These are phyloP conservation scores for Phenganax subtilis DNA, from an alignment of 92 coral and sea anemone genomes.

Conservation along the genomic window DNA sequence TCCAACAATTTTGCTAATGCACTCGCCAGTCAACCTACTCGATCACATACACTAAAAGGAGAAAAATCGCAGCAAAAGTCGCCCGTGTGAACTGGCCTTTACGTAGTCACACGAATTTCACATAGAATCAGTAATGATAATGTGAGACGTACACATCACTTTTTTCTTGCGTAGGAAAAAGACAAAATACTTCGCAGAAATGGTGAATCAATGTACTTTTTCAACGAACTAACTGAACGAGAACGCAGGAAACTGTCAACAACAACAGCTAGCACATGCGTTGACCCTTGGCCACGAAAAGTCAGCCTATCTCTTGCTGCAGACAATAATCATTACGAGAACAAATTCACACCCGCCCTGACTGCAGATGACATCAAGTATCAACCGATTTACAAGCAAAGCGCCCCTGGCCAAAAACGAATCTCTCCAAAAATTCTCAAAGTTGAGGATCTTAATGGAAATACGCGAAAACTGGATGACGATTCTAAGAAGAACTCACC, in stretches of 20 bases:
- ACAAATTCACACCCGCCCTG: not conserved
- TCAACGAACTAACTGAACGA: conserved; percentile 1
- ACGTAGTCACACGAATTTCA: too few species aligned
- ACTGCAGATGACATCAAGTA: not conserved
- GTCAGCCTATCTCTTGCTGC: not conserved
- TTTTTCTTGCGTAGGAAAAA: not conserved
- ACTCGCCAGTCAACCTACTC: too few species aligned
- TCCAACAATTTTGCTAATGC: too few species aligned
- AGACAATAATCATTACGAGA: not conserved
- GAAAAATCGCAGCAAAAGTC: too few species aligned
- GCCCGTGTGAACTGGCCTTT: too few species aligned
- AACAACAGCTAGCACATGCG: conserved; percentile 6
- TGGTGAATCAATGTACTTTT: not conserved
- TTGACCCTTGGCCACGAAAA: conserved; percentile 4
- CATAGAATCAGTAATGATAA: too few species aligned
- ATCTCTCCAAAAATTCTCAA: not conserved
- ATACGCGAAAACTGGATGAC: not conserved
- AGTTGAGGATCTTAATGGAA: conserved; percentile 24
- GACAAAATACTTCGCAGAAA: not conserved
- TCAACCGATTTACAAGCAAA: conserved; percentile 4
- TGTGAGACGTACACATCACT: too few species aligned
- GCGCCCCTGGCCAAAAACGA: not conserved
- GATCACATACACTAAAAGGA: too few species aligned
- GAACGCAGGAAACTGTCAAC: not conserved
- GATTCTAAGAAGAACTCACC: not conserved